Base-by-base conservation (phyloP, 2,888 invertebrate species). In the Dicranocentrus wangi region DNA sequence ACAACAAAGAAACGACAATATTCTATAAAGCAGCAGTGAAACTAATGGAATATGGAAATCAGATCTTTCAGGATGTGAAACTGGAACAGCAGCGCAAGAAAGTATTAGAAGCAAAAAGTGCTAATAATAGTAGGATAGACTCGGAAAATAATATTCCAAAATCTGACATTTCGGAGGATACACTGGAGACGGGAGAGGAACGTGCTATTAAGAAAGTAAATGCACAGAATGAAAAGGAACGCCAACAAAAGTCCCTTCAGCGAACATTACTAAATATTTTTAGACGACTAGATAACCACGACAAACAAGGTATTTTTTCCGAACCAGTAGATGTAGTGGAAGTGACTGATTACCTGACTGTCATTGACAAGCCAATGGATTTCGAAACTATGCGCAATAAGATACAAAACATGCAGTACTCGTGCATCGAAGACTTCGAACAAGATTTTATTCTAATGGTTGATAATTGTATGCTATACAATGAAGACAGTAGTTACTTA, bases 321-420 rank as follows among this genome's bases (percentile, higher is more conserved):
- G 76, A 76, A 10, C 76, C 76, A 1, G 68, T 76, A 21, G 68
- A 76, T 60, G n/a, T 42, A 15, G 28, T 60, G 1, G 68, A 68
- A 28, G 28, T 47, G 19, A 58, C 66, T 51, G 76, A 76, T 2
- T 76, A 76, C 32, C 21, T 47, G 21, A 60, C 19, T 8, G 28
- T 76, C 3, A 32, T 76, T 17, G 17, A 58, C 10, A 21, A 68
- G 15, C 76, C 76, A 23, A 76, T 76, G 76, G 76, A 76, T 55
- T 76, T 76, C 39, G 58, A 58, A 17, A 68, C 76, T 1, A 76
- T 76, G 68, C 19, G 23, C 3, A 32, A 15, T 10, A 61, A 61
- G 17, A n/a, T 28, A 32, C 5, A 28, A 2, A 13, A 10, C 1
- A 7, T 10, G 13, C 61, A 32, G n/a, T 61, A 61, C 32, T 17